These are phyloP conservation scores for Abramis brama DNA, from an alignment of 2,113 vertebrate genomes.

Conservation along the genomic window DNA sequence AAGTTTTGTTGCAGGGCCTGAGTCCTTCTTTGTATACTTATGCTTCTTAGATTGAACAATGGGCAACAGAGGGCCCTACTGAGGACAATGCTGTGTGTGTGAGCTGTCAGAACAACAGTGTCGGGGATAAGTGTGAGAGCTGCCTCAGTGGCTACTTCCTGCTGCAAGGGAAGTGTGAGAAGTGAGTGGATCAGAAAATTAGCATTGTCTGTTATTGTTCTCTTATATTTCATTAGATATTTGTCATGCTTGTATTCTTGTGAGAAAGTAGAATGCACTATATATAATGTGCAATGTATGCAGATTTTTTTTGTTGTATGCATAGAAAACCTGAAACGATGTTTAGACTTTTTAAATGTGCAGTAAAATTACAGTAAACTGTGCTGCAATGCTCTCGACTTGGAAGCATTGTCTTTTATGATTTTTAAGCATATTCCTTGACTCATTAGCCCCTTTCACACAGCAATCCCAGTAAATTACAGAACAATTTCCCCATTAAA, in stretches of 20 bases:
- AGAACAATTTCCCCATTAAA: no score
- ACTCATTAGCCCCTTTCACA: no score
- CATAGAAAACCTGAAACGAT: no score
- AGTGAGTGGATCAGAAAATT: slow-evolving; percentile 72
- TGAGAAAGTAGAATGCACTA: not conserved
- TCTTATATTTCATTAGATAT: not conserved
- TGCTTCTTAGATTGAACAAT: slow-evolving; percentile 77
- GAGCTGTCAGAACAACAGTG: slow-evolving; percentile 90
- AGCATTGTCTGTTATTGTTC: not conserved
- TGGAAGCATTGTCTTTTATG: no score
- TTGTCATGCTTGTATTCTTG: not conserved
- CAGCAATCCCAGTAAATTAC: no score
- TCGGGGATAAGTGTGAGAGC: slow-evolving; percentile 88
- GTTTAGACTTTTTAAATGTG: no score
- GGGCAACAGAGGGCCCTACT: slow-evolving; percentile 84
- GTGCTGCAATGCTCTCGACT: no score
- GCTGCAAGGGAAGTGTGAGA: slow-evolving; percentile 87
- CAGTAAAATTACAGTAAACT: no score
- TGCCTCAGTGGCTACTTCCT: slow-evolving; percentile 90
- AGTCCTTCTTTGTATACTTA: not conserved
- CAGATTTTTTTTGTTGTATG: no score
- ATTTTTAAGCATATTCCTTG: no score
- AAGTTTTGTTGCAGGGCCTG: not conserved
- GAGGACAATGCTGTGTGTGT: slow-evolving; percentile 88
- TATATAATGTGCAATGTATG: not conserved